Evolutionary conservation across 2,797 vertebrate genomes (phyloP).

Genomic region (Chaetodon trifasciatus): DNA sequence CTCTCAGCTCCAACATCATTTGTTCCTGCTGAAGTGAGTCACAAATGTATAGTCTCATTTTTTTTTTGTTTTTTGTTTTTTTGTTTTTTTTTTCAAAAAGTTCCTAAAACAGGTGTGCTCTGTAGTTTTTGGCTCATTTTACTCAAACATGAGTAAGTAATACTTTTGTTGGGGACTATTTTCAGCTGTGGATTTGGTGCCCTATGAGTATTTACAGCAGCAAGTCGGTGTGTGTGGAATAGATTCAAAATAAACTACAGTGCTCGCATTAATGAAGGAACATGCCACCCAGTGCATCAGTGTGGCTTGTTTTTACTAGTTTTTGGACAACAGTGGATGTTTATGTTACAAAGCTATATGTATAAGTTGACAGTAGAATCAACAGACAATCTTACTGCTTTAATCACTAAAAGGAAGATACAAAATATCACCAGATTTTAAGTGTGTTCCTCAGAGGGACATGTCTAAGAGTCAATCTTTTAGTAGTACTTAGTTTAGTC

Average conservation of each 20-base stretch:
- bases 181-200: conserved; percentile 6
- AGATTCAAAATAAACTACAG: conserved; percentile 13
- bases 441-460: background rate
- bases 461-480: background rate
- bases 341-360: background rate
- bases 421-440: background rate
- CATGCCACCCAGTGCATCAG: background rate
- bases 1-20: background rate
- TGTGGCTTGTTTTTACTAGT: background rate
- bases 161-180: background rate
- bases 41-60: background rate
- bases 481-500: background rate
- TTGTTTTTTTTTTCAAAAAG: background rate
- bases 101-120: too few species aligned
- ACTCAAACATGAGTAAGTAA: background rate
- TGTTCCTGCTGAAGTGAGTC: background rate
- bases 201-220: conserved; percentile 7
- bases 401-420: background rate
- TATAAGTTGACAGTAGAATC: background rate
- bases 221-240: background rate
- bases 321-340: background rate
- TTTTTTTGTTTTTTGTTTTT: background rate
- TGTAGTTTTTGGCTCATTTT: background rate
- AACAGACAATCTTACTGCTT: background rate
- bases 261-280: background rate